These are phyloP conservation scores for Agraylea sexmaculata DNA, from an alignment of 1,140 invertebrate species.

Conservation along the genomic window DNA sequence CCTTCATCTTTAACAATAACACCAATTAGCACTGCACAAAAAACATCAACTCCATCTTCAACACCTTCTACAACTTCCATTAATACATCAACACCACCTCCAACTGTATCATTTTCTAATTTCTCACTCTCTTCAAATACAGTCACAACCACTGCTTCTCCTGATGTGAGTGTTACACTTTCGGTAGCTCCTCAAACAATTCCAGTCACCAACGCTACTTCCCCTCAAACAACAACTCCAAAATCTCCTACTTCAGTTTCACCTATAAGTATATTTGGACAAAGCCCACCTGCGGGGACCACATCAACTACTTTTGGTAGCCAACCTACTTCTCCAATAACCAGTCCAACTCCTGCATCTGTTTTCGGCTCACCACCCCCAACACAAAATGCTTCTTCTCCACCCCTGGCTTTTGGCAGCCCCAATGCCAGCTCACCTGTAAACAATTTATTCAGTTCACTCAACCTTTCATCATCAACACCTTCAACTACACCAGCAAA, in stretches of 20 bases:
- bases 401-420: no score
- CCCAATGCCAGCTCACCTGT: not conserved
- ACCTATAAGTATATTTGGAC: constrained; percentile 2
- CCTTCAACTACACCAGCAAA: constrained; percentile 1
- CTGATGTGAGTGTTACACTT: not conserved
- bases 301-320: not conserved
- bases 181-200: not conserved
- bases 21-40: no score
- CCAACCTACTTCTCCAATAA: not conserved
- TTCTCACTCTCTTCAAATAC: not conserved
- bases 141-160: not conserved
- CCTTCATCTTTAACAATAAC: no score
- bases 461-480: not conserved
- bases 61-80: not conserved
- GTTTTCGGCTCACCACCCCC: constrained; percentile 7
- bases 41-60: no score
- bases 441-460: not conserved
- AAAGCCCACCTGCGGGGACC: not conserved
- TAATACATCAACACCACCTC: constrained; percentile 1
- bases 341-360: constrained; percentile 6
- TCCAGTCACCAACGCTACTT: not conserved
- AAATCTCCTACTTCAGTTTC: not conserved
- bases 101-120: constrained; percentile 9
- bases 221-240: not conserved
- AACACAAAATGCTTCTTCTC: constrained; percentile 2